Evolutionary conservation across 1,140 invertebrate genomes (phyloP).

Genomic region (Saccostrea glomerata): DNA sequence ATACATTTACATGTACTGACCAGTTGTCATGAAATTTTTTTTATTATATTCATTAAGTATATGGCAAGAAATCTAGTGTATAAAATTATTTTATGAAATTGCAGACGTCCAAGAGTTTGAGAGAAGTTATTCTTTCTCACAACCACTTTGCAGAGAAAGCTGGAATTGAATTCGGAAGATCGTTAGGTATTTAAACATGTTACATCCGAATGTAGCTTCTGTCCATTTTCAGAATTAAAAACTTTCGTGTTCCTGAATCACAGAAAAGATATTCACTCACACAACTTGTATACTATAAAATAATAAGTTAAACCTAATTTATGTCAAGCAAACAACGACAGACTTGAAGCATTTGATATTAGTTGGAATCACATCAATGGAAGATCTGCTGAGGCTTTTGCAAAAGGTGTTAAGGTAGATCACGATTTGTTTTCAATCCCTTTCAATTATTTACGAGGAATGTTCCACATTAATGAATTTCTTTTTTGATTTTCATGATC

Average conservation of each 20-base stretch:
- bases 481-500: background rate
- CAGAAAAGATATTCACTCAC: background rate
- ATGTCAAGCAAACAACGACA: slow-evolving; percentile 56
- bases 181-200: slow-evolving; percentile 49
- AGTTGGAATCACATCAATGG: slow-evolving; percentile 66
- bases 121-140: slow-evolving; percentile 57
- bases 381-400: slow-evolving; percentile 55
- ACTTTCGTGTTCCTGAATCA: background rate
- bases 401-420: slow-evolving; percentile 58
- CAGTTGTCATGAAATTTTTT: background rate
- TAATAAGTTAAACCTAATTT: slow-evolving; percentile 48
- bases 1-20: background rate
- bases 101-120: slow-evolving; percentile 56
- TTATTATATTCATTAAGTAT: too few species aligned
- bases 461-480: too few species aligned
- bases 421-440: background rate
- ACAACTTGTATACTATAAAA: slow-evolving; percentile 39
- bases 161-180: slow-evolving; percentile 54
- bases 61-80: background rate
- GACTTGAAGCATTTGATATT: slow-evolving; percentile 58
- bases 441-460: too few species aligned
- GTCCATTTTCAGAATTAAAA: background rate
- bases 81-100: slow-evolving; percentile 31
- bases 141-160: slow-evolving; percentile 60
- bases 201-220: background rate